These are phyloP conservation scores for Salvelinus alpinus DNA, from an alignment of 2,113 vertebrate genomes.

Conservation along the genomic window DNA sequence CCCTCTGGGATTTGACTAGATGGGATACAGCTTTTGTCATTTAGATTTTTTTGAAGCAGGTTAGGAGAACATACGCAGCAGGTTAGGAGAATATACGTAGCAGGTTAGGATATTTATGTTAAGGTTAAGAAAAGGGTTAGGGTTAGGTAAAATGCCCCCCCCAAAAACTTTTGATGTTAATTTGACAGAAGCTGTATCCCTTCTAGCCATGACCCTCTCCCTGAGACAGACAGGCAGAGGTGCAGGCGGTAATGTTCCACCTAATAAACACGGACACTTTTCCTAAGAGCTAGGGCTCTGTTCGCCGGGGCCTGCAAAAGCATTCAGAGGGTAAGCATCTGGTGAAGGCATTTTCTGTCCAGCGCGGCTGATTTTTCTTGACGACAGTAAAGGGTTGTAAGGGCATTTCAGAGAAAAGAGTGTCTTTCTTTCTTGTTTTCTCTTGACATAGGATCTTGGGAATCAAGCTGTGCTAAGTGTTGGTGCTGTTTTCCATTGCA, in stretches of 20 bases:
- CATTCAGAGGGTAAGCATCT: conserved; percentile 36
- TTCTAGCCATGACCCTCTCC: neutral
- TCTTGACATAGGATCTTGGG: conserved; percentile 39
- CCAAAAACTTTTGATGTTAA: too few relatives aligned
- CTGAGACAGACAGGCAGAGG: conserved; percentile 28
- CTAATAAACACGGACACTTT: conserved; percentile 47
- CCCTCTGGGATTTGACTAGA: neutral
- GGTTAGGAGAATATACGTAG: too few relatives aligned
- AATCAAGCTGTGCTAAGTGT: conserved; percentile 39
- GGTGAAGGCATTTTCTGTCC: conserved; percentile 43
- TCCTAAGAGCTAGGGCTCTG: conserved; percentile 35
- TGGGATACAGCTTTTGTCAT: too few relatives aligned
- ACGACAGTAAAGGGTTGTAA: conserved; percentile 17
- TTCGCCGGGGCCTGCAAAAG: conserved; percentile 53
- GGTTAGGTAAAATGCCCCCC: too few relatives aligned
- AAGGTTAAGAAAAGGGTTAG: too few relatives aligned
- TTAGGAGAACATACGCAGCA: too few relatives aligned
- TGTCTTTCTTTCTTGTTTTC: conserved; percentile 33
- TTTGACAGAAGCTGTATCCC: too few relatives aligned
- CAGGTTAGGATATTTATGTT: too few relatives aligned
- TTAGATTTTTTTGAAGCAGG: too few relatives aligned
- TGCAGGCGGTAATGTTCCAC: conserved; percentile 45
- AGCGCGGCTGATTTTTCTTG: conserved; percentile 20
- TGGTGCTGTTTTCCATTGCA: conserved; percentile 29
- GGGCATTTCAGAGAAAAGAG: conserved; percentile 28